These are phyloP conservation scores for Drosophila navojoa DNA, from an alignment of 1,140 invertebrate species.

Conservation along the genomic window DNA sequence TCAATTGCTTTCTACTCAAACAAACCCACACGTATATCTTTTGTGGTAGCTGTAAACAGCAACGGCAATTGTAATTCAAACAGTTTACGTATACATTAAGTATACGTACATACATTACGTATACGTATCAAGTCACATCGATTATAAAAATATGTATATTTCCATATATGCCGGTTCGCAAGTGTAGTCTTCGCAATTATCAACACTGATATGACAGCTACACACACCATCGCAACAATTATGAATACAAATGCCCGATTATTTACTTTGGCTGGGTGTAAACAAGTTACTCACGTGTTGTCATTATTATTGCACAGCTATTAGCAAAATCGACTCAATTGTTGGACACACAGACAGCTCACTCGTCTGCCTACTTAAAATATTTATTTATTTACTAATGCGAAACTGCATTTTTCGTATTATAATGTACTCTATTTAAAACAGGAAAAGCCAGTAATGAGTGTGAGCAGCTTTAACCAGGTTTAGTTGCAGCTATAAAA, in stretches of 20 bases:
- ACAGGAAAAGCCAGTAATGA: too few relatives aligned
- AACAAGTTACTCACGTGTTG: slow-evolving; percentile 56
- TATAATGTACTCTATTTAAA: too few relatives aligned
- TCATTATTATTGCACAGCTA: slow-evolving; percentile 52
- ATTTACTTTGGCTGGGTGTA: slow-evolving; percentile 31
- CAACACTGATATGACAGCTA: slow-evolving; percentile 48
- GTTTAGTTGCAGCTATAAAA: too few relatives aligned
- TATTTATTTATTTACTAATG: too few relatives aligned
- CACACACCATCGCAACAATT: slow-evolving; percentile 9
- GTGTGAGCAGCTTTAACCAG: too few relatives aligned
- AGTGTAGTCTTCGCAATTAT: slow-evolving; percentile 54
- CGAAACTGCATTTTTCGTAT: too few relatives aligned
- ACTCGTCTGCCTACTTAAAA: background rate
- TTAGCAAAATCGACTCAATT: background rate
- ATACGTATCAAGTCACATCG: slow-evolving; percentile 30
- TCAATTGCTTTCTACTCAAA: slow-evolving; percentile 2
- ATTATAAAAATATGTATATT: slow-evolving; percentile 5
- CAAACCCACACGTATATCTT: slow-evolving; percentile 6
- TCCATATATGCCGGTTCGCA: slow-evolving; percentile 13
- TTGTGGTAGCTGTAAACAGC: background rate
- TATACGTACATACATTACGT: slow-evolving; percentile 22
- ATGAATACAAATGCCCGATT: slow-evolving; percentile 1
- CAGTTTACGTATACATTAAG: background rate
- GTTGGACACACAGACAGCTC: too few relatives aligned
- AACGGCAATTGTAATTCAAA: slow-evolving; percentile 12